Evolutionary conservation across 2,113 vertebrate species (phyloP).

Genomic region (Phaethornis superciliosus): DNA sequence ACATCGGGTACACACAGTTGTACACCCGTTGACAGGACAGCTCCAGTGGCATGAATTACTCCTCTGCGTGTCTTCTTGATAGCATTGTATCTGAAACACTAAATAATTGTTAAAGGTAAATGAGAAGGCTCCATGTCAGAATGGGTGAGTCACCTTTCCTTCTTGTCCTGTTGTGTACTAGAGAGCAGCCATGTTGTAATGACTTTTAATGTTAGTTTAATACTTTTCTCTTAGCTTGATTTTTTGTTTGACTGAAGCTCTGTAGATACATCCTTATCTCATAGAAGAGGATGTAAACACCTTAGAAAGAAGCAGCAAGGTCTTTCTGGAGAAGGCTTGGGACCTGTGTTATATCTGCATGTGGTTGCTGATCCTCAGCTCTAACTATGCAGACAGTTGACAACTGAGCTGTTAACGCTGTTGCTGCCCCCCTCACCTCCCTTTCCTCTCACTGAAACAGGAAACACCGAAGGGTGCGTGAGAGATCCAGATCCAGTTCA

Average conservation of each 20-base stretch:
- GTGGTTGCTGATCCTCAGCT: neutral
- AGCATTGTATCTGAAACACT: neutral
- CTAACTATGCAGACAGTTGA: neutral
- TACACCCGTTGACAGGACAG: neutral
- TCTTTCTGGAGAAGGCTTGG: neutral
- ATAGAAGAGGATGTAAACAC: neutral
- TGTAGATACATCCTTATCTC: neutral
- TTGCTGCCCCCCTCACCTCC: neutral
- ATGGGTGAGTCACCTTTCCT: conserved; percentile 47
- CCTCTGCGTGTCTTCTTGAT: neutral
- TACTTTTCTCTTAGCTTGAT: neutral
- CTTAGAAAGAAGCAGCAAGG: neutral
- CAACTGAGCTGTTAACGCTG: neutral
- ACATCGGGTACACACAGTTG: neutral
- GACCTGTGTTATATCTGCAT: neutral
- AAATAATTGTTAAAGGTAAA: conserved; percentile 33
- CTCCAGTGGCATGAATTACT: neutral
- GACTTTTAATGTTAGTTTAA: neutral
- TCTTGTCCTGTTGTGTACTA: neutral
- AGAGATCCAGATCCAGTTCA: conserved; percentile 90
- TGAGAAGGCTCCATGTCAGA: conserved; percentile 16
- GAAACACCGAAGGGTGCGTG: conserved; percentile 88
- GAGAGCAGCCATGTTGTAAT: neutral
- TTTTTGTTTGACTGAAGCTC: neutral
- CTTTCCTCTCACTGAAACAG: conserved; percentile 50